Evolutionary conservation across 2,888 invertebrate species (phyloP), one percentile per base, ranked within the genome.

Genomic region (Falcaria lacertinaria): DNA sequence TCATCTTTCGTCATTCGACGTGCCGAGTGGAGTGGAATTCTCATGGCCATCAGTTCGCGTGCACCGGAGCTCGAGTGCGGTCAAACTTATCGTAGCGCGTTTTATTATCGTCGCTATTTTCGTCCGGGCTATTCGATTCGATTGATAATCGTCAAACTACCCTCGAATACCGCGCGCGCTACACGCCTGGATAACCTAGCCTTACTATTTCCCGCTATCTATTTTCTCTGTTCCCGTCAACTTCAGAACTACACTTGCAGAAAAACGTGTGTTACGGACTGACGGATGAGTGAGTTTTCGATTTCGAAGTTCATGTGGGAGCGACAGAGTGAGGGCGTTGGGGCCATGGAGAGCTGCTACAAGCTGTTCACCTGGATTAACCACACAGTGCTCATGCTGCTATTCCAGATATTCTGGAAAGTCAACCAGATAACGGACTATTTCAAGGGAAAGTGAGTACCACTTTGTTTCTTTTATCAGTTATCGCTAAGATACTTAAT

Each of bases 391-490:
- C 66, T 89, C 57, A 88, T 88, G 88, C 66, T 88, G 62, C 69
- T 88, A 42, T 77, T 88, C 49, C 88, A 89, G 68, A 86, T 88
- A 60, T 81, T 89, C 64, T 89, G 89, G 89, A 89, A 89, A 69
- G 79, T 88, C 59, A 86, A 79, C 70, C 89, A 89, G 66, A 79
- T 89, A 66, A 80, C 86, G 46, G 83, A 87, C 69, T 89, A 72
- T 61, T 86, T 89, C 50, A 82, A 71, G 50, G 82, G 80, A 62
- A 84, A 83, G 89, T 89, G 53, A 88, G 89, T 82, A 60, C 44
- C 41, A 50, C 36, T 13, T 25, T 15, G 42, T 42, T 15, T 32
- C 39, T 37, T n/a, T 36, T 37, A 44, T 39, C n/a, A 37, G 38
- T 39, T n/a, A 11, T 28, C 0, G 3, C 19, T 19, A 3, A 19